Conservation (phyloP, 2,797 vertebrate genomes). For the Chloroceryle inda region DNA sequence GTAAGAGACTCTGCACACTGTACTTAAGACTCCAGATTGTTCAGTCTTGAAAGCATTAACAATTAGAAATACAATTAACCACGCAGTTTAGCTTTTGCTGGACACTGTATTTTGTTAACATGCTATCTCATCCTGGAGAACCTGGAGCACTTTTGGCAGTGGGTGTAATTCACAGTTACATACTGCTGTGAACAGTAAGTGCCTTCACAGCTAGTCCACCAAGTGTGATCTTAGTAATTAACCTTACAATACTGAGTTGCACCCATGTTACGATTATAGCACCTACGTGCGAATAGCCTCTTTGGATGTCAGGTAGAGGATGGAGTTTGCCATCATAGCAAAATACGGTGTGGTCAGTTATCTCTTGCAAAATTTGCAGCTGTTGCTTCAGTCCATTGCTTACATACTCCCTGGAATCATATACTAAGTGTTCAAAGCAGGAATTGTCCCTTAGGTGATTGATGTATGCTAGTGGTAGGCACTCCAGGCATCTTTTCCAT, state of each 20-base stretch:
- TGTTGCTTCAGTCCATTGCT: background rate
- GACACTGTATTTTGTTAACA: background rate
- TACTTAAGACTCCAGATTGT: background rate
- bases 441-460: background rate
- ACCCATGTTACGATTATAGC: background rate
- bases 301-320: background rate
- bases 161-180: fast-evolving
- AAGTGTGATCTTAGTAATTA: background rate
- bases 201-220: background rate
- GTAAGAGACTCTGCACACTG: background rate
- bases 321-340: background rate
- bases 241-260: background rate
- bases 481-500: background rate
- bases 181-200: background rate
- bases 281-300: background rate
- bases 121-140: background rate
- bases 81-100: background rate
- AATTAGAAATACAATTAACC: background rate
- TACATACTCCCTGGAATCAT: background rate
- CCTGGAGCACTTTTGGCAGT: background rate
- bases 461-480: background rate
- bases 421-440: background rate
- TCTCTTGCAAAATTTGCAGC: background rate
- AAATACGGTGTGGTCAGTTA: background rate
- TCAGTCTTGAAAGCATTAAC: background rate